Evolutionary conservation across 2,797 vertebrate genomes (phyloP).

Genomic region (Emydoidea blandingii): DNA sequence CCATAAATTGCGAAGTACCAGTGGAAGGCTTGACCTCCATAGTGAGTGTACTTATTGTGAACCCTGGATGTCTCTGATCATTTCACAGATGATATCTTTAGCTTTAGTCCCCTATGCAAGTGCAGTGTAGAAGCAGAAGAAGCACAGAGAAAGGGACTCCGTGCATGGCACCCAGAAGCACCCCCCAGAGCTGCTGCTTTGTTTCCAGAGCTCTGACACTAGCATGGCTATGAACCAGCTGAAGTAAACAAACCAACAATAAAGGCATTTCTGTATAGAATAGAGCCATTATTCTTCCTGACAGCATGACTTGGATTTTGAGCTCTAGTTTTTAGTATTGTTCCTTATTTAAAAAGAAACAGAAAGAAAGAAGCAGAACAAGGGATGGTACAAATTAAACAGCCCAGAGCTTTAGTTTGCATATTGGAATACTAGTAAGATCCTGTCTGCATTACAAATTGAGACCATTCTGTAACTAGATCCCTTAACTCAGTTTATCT

Average conservation of each 20-base stretch:
- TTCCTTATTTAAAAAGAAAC: constrained; percentile 72
- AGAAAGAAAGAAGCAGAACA: constrained; percentile 56
- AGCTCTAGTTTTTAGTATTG: constrained; percentile 72
- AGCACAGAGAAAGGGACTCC: constrained; percentile 38
- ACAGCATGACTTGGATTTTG: constrained; percentile 73
- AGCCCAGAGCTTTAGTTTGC: constrained; percentile 43
- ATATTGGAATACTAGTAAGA: constrained; percentile 40
- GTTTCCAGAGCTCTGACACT: constrained; percentile 67
- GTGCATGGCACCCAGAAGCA: constrained; percentile 33
- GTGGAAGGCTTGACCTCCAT: neutral
- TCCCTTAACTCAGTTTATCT: constrained; percentile 9
- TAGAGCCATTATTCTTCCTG: constrained; percentile 76
- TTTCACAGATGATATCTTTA: neutral
- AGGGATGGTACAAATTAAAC: constrained; percentile 59
- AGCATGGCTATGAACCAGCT: constrained; percentile 66
- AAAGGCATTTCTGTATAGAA: constrained; percentile 77
- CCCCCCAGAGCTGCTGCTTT: constrained; percentile 59
- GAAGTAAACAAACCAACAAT: constrained; percentile 82
- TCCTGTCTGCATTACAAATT: neutral
- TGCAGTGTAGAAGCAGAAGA: neutral
- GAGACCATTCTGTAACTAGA: constrained; percentile 32
- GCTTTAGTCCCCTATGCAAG: neutral
- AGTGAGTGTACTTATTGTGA: constrained; percentile 32
- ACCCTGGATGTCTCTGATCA: neutral
- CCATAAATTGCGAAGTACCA: constrained; percentile 2